These are phyloP conservation scores for Gobio occitaniae DNA, from an alignment of 2,797 vertebrate genomes.

Conservation along the genomic window DNA sequence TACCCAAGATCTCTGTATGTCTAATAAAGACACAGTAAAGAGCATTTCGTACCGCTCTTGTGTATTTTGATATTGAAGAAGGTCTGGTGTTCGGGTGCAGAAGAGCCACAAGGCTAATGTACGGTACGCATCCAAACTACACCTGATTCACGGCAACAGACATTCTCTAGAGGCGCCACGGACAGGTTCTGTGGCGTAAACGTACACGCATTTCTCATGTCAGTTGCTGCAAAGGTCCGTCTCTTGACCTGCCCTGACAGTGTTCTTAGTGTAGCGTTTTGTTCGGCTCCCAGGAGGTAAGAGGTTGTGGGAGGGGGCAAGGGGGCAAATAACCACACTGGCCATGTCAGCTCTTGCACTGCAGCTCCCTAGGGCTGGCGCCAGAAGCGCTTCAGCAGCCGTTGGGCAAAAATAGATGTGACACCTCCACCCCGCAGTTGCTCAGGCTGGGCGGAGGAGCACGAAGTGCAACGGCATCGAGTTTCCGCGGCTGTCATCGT, in stretches of 20 bases:
- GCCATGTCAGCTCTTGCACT: slow-evolving; percentile 71
- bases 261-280: slow-evolving; percentile 73
- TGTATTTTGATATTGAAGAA: slow-evolving; percentile 76
- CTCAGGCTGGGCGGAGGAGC: slow-evolving; percentile 78
- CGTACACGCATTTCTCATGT: slow-evolving; percentile 55
- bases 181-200: slow-evolving; percentile 24
- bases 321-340: slow-evolving; percentile 72
- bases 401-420: slow-evolving; percentile 77
- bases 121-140: not conserved
- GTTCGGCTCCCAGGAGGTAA: slow-evolving; percentile 53
- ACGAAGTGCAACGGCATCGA: slow-evolving; percentile 72
- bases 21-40: slow-evolving; percentile 67
- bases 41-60: slow-evolving; percentile 63
- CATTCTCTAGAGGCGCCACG: not conserved
- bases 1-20: slow-evolving; percentile 70
- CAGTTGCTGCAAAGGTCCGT: not conserved
- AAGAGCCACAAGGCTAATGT: no score
- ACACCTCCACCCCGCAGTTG: slow-evolving; percentile 74
- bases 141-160: slow-evolving; percentile 12
- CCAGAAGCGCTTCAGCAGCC: slow-evolving; percentile 78
- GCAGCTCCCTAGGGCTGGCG: slow-evolving; percentile 78
- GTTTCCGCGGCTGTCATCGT: slow-evolving; percentile 86
- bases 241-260: slow-evolving; percentile 58
- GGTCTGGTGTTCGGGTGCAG: slow-evolving; percentile 62
- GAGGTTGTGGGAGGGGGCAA: slow-evolving; percentile 66